A percentile compares a stretch with the other conserved stretches of the same genome.
Conservation (phyloP, 2,113 vertebrate species). For the Eidolon helvum region DNA sequence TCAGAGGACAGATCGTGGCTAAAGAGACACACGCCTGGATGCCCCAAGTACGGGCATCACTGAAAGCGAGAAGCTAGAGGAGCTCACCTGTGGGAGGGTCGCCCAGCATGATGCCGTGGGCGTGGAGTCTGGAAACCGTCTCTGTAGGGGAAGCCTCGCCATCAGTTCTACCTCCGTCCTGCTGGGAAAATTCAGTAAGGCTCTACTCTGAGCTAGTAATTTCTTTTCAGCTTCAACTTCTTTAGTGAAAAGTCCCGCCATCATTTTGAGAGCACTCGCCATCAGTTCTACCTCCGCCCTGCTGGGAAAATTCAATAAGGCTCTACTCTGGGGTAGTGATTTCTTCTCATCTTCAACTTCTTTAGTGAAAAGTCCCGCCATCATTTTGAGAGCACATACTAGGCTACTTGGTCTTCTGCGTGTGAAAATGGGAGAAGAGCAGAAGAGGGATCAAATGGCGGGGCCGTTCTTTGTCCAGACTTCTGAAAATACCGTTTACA, state of each 20-base stretch:
- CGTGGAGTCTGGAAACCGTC: not conserved
- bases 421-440: not conserved
- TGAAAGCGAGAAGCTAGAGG: not conserved
- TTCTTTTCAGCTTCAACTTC: not conserved
- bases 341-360: not conserved
- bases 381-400: no score
- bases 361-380: not conserved
- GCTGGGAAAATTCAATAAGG: not conserved
- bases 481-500: not conserved
- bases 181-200: not conserved
- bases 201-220: not conserved
- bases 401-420: not conserved
- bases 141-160: no score
- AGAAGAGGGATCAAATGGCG: not conserved
- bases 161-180: not conserved
- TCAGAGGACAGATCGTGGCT: not conserved
- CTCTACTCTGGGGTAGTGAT: not conserved
- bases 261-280: not conserved
- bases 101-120: rapidly evolving
- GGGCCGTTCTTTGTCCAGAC: not conserved
- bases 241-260: not conserved
- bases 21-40: not conserved
- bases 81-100: not conserved
- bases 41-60: not conserved
- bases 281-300: not conserved